Conservation (phyloP, 2,888 invertebrate species). For the Argyresthia albistria region DNA sequence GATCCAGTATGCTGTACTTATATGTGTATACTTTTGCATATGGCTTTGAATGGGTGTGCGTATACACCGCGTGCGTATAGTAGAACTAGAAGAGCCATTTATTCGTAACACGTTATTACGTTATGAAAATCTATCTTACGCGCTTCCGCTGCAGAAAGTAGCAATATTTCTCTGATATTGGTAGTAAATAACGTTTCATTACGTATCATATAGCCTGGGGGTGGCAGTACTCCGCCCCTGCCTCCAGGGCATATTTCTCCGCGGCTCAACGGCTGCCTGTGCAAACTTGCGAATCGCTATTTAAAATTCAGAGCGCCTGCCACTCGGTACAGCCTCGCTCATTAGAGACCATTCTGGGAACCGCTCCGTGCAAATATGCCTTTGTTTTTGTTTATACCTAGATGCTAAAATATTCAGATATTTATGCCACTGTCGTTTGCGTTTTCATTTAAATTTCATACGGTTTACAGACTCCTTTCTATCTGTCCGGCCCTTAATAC, state of each 20-base stretch:
- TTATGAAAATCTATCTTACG: no score
- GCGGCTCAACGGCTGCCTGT: conserved; percentile 35
- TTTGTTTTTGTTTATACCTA: conserved; percentile 5
- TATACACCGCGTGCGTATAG: no score
- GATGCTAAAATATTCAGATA: not conserved
- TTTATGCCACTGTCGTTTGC: not conserved
- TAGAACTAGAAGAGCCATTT: no score
- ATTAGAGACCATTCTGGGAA: conserved; percentile 38
- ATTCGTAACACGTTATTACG: no score
- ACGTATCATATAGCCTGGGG: no score
- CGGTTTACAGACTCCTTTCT: not conserved
- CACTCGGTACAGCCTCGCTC: conserved; percentile 34
- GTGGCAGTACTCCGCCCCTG: not conserved
- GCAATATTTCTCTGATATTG: no score
- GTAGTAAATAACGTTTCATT: no score
- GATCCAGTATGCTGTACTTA: no score
- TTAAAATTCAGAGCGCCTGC: conserved; percentile 58
- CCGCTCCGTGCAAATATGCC: conserved; percentile 6
- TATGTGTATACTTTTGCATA: no score
- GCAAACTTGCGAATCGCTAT: conserved; percentile 43
- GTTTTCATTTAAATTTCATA: not conserved
- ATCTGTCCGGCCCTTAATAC: no score
- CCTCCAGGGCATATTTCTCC: conserved; percentile 33
- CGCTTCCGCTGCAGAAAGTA: no score
- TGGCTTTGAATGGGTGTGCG: no score